Evolutionary conservation across 2,888 invertebrate species (phyloP).

Genomic region (Caenorhabditis imperialis): DNA sequence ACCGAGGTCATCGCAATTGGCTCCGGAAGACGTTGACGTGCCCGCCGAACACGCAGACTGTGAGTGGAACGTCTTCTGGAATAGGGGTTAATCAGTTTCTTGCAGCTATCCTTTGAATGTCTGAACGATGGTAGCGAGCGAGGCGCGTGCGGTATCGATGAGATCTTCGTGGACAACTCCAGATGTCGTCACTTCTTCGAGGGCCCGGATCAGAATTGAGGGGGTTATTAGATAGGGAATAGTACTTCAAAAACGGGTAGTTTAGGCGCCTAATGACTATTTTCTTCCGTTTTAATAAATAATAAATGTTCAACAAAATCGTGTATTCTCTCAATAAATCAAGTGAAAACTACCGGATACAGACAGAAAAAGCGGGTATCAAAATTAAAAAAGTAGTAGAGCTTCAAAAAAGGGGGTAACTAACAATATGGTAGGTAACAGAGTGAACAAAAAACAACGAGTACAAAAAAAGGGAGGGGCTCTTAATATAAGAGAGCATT

Average conservation of each 20-base stretch:
- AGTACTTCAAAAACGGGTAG: no score
- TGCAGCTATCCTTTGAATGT: conserved; percentile 75
- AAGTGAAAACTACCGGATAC: no score
- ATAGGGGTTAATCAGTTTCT: not conserved
- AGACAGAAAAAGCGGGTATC: no score
- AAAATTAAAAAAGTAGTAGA: no score
- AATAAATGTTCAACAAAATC: not conserved
- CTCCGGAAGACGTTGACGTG: conserved; percentile 64
- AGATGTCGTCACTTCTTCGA: conserved; percentile 62
- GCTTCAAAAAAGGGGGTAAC: not conserved
- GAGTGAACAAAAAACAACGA: conserved; percentile 1
- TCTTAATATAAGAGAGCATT: conserved; percentile 61
- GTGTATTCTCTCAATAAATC: conserved; percentile 2
- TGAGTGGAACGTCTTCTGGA: conserved; percentile 16
- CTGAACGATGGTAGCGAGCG: conserved; percentile 68
- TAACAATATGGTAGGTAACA: not conserved
- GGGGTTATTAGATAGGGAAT: not conserved
- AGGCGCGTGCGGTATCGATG: conserved; percentile 75
- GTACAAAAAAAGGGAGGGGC: not conserved
- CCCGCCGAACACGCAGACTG: conserved; percentile 69
- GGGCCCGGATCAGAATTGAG: conserved; percentile 32
- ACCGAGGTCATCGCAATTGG: conserved; percentile 70
- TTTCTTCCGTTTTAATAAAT: not conserved
- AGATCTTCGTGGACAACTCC: conserved; percentile 63
- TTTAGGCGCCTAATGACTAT: conserved; percentile 2